Conservation (phyloP, 2,113 vertebrate genomes). For the Alethe castanea region DNA sequence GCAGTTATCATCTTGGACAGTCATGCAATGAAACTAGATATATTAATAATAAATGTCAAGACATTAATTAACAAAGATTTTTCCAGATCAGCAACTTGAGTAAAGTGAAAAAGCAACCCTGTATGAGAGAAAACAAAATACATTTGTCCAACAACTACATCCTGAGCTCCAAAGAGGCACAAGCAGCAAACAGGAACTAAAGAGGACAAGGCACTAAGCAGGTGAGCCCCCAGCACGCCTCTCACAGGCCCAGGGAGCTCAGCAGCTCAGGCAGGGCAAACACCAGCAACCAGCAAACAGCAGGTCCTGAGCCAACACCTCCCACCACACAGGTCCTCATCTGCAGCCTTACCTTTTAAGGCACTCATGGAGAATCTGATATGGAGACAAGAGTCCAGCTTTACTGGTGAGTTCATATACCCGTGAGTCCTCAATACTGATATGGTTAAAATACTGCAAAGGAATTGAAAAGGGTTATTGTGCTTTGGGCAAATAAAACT, state of each 20-base stretch:
- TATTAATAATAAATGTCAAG: background rate
- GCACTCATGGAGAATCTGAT: constrained; percentile 99
- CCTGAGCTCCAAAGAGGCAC: background rate
- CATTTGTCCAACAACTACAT: background rate
- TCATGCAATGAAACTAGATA: background rate
- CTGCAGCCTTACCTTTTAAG: constrained; percentile 90
- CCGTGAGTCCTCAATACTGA: constrained; percentile 98
- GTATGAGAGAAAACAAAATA: background rate
- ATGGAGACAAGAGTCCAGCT: constrained; percentile 96
- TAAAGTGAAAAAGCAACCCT: background rate
- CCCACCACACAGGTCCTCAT: fast-evolving
- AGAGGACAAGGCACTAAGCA: background rate
- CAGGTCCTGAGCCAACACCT: fast-evolving
- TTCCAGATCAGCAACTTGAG: background rate
- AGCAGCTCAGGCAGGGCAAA: background rate
- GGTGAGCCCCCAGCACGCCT: fast-evolving
- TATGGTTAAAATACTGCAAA: constrained; percentile 99
- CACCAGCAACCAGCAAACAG: background rate
- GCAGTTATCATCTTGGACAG: background rate
- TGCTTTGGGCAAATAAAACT: background rate
- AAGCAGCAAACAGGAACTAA: background rate
- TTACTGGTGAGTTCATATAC: constrained; percentile 99
- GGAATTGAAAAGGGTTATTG: background rate
- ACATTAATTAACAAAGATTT: background rate
- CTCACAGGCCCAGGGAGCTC: background rate